Percentiles rank a stretch among this genome's conserved stretches.
Conservation (phyloP, 2,888 invertebrate genomes). For the Teinopalpus imperialis region DNA sequence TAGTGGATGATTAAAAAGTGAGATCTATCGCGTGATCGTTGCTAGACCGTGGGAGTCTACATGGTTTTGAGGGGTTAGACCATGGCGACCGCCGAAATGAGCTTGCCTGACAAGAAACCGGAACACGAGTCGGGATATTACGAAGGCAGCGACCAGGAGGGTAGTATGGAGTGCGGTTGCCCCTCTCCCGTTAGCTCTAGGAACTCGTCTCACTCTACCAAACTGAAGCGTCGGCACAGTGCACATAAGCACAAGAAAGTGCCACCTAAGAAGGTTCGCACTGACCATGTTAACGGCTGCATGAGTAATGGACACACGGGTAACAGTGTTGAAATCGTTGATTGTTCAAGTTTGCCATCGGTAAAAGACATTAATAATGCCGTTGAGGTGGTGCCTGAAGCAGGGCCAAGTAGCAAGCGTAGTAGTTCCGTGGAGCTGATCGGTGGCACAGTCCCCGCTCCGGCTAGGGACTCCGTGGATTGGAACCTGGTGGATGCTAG, state of each 20-base stretch:
- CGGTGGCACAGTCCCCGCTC: constrained; percentile 66
- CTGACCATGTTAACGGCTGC: constrained; percentile 59
- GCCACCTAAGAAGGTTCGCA: constrained; percentile 55
- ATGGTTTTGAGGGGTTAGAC: constrained; percentile 70
- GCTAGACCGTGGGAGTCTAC: constrained; percentile 42
- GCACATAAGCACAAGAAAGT: constrained; percentile 62
- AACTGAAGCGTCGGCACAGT: constrained; percentile 65
- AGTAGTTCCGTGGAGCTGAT: constrained; percentile 74
- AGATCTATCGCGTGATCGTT: constrained; percentile 19
- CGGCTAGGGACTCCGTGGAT: constrained; percentile 70
- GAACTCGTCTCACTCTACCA: constrained; percentile 69
- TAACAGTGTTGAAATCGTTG: constrained; percentile 69
- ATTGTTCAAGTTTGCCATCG: constrained; percentile 47
- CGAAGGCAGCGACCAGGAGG: constrained; percentile 87
- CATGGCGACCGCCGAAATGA: constrained; percentile 82
- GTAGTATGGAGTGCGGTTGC: constrained; percentile 79
- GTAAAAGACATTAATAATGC: constrained; percentile 48
- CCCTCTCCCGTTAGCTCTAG: constrained; percentile 71
- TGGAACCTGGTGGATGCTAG: constrained; percentile 78
- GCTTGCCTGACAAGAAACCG: constrained; percentile 83
- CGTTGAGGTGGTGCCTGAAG: constrained; percentile 47
- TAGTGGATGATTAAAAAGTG: constrained; percentile 24
- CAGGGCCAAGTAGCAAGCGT: constrained; percentile 58
- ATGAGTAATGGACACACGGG: constrained; percentile 45
- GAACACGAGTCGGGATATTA: constrained; percentile 93